Conservation (phyloP, 2,113 vertebrate species). For the Peromyscus maniculatus region DNA sequence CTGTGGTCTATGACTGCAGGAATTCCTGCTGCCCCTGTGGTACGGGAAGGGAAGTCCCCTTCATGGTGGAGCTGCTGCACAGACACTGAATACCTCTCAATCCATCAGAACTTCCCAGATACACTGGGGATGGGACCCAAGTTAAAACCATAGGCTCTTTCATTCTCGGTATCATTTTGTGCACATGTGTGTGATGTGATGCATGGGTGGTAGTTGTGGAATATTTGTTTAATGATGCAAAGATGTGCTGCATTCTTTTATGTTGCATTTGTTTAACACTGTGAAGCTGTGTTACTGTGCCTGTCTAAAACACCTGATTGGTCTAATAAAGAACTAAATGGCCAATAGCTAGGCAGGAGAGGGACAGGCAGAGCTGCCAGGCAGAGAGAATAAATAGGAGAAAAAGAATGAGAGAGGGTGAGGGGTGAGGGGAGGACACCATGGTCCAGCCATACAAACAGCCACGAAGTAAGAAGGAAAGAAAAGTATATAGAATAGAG, state of each 20-base stretch:
- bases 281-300: background rate
- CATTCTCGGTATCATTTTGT: background rate
- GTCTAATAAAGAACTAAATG: background rate
- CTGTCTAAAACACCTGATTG: background rate
- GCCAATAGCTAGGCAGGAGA: background rate
- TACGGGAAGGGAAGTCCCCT: background rate
- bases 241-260: background rate
- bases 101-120: background rate
- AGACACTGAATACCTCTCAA: background rate
- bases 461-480: background rate
- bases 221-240: background rate
- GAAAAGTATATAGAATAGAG: background rate
- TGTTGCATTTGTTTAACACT: background rate
- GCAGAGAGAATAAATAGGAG: background rate
- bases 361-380: background rate
- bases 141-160: background rate
- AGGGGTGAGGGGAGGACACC: background rate
- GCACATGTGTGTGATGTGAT: background rate
- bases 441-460: background rate
- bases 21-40: background rate
- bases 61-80: background rate
- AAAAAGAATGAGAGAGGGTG: background rate
- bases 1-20: background rate
- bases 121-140: background rate
- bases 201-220: background rate